Evolutionary conservation across 2,797 vertebrate genomes (phyloP), one percentile per base, ranked within the genome.

Genomic region (Valencia hispanica): DNA sequence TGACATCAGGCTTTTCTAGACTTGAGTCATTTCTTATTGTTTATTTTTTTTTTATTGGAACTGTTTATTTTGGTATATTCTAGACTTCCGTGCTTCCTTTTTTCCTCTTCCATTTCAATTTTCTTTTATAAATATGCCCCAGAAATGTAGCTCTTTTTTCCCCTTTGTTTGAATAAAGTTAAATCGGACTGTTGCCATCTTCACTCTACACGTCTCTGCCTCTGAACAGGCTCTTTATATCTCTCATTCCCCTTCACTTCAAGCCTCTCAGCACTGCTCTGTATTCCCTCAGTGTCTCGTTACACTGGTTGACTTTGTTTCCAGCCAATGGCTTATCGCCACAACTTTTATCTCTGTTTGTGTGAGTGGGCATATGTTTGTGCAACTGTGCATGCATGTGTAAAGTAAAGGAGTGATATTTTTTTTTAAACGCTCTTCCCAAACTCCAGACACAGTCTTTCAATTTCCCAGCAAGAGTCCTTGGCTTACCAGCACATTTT

Each of bases 291-390:
- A 69, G 84, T 87, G 84, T 87, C 91, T 91, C 70, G 88, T 88
- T 92, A 91, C 89, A 90, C 81, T 86, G 86, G 81, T 80, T 92
- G 92, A 90, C 87, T 94, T 91, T 92, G 83, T 88, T 91, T 89
- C 78, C 74, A 84, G 74, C 84, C 87, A 82, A 41, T 86, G 75
- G 80, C 86, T 93, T 91, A 91, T 91, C 88, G 53, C 72, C 77
- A 61, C 47, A 27, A 86, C 82, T 88, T 86, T 86, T 90, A 88
- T 84, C 8, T 75, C 3, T 39, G 18, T 74, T 41, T 53, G 75
- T 53, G 41, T 72, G 79, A 69, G 78, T 73, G 77, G 73, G 79
- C 32, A 73, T 34, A 51, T 48, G 39, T 57, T 47, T 34, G 53
- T 47, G 48, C 53, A 36, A 57, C 61, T 57, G 36, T 65, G 59